Conservation (phyloP, 1,140 invertebrate genomes). For the Coboldia fuscipes region DNA sequence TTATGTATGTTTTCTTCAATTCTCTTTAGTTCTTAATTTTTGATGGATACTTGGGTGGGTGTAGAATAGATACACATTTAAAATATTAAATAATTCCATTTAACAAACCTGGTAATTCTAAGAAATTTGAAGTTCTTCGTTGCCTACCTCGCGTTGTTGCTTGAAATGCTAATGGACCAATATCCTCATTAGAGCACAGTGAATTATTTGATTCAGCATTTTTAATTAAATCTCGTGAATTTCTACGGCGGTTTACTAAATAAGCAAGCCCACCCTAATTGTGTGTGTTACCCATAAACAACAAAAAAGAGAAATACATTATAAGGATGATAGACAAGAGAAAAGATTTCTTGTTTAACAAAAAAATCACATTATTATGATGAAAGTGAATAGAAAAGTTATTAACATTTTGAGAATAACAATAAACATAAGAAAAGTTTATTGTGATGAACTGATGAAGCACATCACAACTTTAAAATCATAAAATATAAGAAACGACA, state of each 20-base stretch:
- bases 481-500: too few species aligned
- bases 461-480: too few species aligned
- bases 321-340: too few species aligned
- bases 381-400: too few species aligned
- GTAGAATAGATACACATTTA: neutral
- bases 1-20: neutral
- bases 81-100: neutral
- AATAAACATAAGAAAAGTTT: too few species aligned
- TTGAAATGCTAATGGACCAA: slow-evolving; percentile 48
- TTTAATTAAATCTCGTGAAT: slow-evolving; percentile 38
- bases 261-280: slow-evolving; percentile 44
- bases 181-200: slow-evolving; percentile 39
- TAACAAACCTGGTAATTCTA: slow-evolving; percentile 59
- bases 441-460: too few species aligned
- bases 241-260: slow-evolving; percentile 45
- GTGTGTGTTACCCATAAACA: too few species aligned
- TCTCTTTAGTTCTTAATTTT: neutral
- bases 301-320: too few species aligned
- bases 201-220: slow-evolving; percentile 41
- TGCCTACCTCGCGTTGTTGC: slow-evolving; percentile 48
- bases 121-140: slow-evolving; percentile 59
- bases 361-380: too few species aligned
- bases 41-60: neutral
- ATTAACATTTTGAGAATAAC: too few species aligned
- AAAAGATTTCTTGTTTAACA: too few species aligned